Percentiles rank a stretch among this genome's conserved stretches.
Conservation (phyloP, 2,113 vertebrate genomes). For the Pampusana beccarii region DNA sequence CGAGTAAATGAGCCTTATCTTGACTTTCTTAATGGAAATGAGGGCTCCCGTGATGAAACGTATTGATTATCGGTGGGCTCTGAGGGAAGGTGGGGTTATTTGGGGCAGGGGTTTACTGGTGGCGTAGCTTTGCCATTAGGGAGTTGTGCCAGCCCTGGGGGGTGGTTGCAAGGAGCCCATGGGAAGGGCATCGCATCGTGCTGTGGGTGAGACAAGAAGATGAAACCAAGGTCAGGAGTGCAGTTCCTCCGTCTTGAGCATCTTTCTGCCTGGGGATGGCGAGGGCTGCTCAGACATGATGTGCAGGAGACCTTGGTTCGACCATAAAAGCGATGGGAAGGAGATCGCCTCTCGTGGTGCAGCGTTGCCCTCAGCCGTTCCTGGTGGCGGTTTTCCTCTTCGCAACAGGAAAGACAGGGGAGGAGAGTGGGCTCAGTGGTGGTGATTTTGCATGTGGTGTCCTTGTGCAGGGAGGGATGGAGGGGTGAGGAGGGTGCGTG, state of each 20-base stretch:
- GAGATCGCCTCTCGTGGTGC: not conserved
- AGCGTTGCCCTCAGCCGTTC: accelerated
- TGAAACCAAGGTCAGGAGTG: not conserved
- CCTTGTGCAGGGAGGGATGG: accelerated
- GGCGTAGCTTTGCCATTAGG: not conserved
- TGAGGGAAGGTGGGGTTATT: not conserved
- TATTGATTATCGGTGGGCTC: not conserved
- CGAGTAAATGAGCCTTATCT: not conserved
- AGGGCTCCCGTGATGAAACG: not conserved
- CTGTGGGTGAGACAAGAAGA: accelerated
- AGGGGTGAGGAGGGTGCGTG: not conserved
- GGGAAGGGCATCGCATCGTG: not conserved
- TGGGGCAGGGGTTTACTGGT: not conserved
- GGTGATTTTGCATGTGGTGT: not conserved
- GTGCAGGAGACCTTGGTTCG: not conserved
- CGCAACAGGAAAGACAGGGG: not conserved
- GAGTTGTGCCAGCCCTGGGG: not conserved
- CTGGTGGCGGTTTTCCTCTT: not conserved
- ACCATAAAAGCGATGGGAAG: not conserved
- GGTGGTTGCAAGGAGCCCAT: not conserved
- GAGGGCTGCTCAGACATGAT: not conserved
- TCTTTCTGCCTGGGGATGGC: not conserved
- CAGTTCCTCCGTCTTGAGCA: not conserved
- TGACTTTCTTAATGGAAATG: not conserved
- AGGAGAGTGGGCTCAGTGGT: accelerated